These are phyloP conservation scores for Eumacrocentrus americanus DNA, from an alignment of 2,888 invertebrate species.

Conservation along the genomic window DNA sequence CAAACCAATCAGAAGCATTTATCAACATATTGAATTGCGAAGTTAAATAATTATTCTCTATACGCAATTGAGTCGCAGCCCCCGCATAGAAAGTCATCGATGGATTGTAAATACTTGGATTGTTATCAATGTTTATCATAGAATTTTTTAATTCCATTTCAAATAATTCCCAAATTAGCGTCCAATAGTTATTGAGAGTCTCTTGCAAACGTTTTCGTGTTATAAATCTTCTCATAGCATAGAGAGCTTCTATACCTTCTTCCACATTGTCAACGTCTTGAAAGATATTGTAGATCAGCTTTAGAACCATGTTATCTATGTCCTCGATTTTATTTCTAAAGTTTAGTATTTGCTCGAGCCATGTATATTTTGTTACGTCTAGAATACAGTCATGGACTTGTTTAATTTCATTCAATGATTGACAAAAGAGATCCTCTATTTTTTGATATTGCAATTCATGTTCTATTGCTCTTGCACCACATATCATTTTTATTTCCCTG, in stretches of 20 bases:
- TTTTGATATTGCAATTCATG: slow-evolving; percentile 51
- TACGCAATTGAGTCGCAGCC: slow-evolving; percentile 69
- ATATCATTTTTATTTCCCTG: slow-evolving; percentile 16
- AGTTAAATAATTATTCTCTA: slow-evolving; percentile 66
- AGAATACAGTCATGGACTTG: slow-evolving; percentile 61
- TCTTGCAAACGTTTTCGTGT: slow-evolving; percentile 39
- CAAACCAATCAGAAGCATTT: slow-evolving; percentile 53
- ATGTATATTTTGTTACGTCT: slow-evolving; percentile 60
- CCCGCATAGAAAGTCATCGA: slow-evolving; percentile 75
- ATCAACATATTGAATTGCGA: slow-evolving; percentile 44
- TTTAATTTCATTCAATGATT: slow-evolving; percentile 60
- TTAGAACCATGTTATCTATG: slow-evolving; percentile 66
- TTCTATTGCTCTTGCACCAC: slow-evolving; percentile 59
- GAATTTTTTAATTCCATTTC: slow-evolving; percentile 74
- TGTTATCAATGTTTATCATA: slow-evolving; percentile 13
- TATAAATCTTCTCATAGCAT: slow-evolving; percentile 53
- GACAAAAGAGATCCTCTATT: slow-evolving; percentile 63
- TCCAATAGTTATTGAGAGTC: slow-evolving; percentile 47
- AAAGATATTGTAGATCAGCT: slow-evolving; percentile 64
- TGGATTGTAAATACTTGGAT: slow-evolving; percentile 69
- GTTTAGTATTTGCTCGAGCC: slow-evolving; percentile 61
- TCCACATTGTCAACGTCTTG: slow-evolving; percentile 63
- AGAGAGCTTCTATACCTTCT: slow-evolving; percentile 65
- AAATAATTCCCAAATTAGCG: slow-evolving; percentile 76
- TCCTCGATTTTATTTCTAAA: slow-evolving; percentile 60